A percentile compares a stretch with the other conserved stretches of the same genome.
Conservation (phyloP, 2,888 invertebrate species). For the Orchestes rusci region DNA sequence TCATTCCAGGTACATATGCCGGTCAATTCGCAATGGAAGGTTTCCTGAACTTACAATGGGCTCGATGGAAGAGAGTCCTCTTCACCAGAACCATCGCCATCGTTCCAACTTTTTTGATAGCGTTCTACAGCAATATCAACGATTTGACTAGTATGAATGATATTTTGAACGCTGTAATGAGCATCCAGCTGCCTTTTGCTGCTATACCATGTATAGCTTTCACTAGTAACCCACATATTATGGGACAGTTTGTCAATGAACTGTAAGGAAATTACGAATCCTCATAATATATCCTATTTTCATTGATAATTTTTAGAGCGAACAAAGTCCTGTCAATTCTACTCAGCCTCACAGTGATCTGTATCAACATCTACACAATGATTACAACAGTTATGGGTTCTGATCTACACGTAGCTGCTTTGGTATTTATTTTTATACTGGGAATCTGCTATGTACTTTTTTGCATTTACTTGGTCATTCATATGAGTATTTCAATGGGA, state of each 20-base stretch:
- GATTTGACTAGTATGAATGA: constrained; percentile 79
- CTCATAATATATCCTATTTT: constrained; percentile 32
- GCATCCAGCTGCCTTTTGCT: constrained; percentile 81
- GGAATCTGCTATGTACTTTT: constrained; percentile 63
- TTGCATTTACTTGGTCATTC: constrained; percentile 66
- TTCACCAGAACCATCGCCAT: constrained; percentile 82
- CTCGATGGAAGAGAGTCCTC: constrained; percentile 75
- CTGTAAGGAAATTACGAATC: constrained; percentile 47
- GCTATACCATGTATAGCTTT: constrained; percentile 81
- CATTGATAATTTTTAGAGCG: constrained; percentile 47
- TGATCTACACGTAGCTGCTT: constrained; percentile 43
- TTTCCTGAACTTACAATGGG: constrained; percentile 77
- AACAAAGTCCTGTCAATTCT: constrained; percentile 62
- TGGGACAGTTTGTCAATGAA: constrained; percentile 81
- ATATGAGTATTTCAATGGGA: constrained; percentile 63
- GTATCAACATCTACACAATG: constrained; percentile 78
- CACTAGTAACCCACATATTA: constrained; percentile 68
- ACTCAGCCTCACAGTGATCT: constrained; percentile 63
- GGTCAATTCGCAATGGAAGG: constrained; percentile 88
- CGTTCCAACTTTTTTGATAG: constrained; percentile 61
- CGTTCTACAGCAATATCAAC: constrained; percentile 58
- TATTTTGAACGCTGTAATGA: constrained; percentile 78
- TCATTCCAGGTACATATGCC: constrained; percentile 70
- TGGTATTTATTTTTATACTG: constrained; percentile 50
- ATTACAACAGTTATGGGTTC: constrained; percentile 50